Conservation (phyloP, 2,888 invertebrate species). For the Meandrusa payeni region DNA sequence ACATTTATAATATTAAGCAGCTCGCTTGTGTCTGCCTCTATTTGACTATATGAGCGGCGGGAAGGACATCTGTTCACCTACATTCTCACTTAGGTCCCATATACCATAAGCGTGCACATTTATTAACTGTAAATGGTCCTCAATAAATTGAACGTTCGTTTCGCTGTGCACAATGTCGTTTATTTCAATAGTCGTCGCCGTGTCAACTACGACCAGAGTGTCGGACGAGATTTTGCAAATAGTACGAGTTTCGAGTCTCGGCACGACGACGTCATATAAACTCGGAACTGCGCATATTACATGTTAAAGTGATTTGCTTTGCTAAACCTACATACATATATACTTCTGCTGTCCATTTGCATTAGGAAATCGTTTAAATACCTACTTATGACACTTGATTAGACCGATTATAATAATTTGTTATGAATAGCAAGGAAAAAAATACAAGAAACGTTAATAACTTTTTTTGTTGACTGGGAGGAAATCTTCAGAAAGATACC, state of each 20-base stretch:
- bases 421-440: conserved; percentile 4
- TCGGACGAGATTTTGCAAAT: conserved; percentile 46
- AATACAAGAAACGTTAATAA: conserved; percentile 4
- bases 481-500: no score
- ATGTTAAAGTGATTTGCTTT: conserved; percentile 27
- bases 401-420: conserved; percentile 7
- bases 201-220: conserved; percentile 33
- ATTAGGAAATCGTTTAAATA: conserved; percentile 13
- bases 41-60: conserved; percentile 14
- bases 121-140: conserved; percentile 24
- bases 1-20: background rate
- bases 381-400: conserved; percentile 10
- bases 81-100: conserved; percentile 18
- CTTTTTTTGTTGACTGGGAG: no score
- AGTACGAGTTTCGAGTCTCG: conserved; percentile 31
- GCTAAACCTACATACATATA: conserved; percentile 22
- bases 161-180: conserved; percentile 46
- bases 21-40: background rate
- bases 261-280: conserved; percentile 29
- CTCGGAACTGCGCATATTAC: conserved; percentile 32
- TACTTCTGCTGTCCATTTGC: conserved; percentile 18
- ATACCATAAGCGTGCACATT: conserved; percentile 21
- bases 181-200: conserved; percentile 48
- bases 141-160: conserved; percentile 39
- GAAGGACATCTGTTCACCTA: conserved; percentile 24